A percentile compares a stretch with the other conserved stretches of the same genome.
Evolutionary conservation across 2,797 vertebrate genomes (phyloP).

Genomic region (Atherinosoma microstoma): DNA sequence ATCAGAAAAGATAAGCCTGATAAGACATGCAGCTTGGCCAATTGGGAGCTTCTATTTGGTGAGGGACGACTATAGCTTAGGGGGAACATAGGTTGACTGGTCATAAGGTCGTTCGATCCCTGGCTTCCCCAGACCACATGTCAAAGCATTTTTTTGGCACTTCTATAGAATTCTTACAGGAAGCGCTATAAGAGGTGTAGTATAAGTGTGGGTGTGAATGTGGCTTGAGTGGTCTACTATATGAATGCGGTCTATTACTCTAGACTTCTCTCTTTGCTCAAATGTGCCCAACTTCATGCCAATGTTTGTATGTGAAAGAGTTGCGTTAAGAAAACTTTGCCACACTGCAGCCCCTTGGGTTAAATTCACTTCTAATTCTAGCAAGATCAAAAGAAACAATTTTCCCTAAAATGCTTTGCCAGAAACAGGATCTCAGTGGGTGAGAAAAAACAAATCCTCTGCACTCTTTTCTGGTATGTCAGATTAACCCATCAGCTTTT

Average conservation of each 20-base stretch:
- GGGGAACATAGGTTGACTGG: neutral
- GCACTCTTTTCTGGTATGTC: constrained; percentile 48
- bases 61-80: neutral
- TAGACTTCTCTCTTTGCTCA: neutral
- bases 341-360: neutral
- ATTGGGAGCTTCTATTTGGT: neutral
- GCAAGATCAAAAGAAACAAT: constrained; percentile 22
- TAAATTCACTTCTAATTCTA: constrained; percentile 27
- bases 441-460: constrained; percentile 13
- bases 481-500: constrained; percentile 66
- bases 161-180: neutral
- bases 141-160: neutral
- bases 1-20: no score
- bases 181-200: neutral
- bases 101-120: no score
- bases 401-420: constrained; percentile 17
- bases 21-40: neutral
- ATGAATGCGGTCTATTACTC: neutral
- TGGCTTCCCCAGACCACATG: no score
- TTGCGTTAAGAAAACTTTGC: neutral
- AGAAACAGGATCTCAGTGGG: constrained; percentile 36
- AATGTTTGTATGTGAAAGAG: neutral
- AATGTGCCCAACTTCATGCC: neutral
- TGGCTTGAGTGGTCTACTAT: constrained; percentile 1
- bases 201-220: neutral